These are phyloP conservation scores for Aquatica leii DNA, from an alignment of 2,888 invertebrate species.

Conservation along the genomic window DNA sequence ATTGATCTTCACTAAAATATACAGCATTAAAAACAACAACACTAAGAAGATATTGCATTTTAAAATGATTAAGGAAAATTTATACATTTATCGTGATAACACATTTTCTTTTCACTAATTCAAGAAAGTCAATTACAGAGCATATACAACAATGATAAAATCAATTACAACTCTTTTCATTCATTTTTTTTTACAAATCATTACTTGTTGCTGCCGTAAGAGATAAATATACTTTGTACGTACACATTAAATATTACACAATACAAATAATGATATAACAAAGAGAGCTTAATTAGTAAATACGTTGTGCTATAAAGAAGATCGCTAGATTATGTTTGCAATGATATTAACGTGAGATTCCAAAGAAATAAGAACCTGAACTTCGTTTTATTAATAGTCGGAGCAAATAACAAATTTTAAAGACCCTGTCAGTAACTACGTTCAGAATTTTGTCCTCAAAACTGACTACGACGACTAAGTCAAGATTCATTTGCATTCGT, in stretches of 20 bases:
- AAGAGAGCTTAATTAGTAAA: slow-evolving; percentile 19
- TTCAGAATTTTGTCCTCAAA: too few relatives aligned
- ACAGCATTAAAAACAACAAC: slow-evolving; percentile 44
- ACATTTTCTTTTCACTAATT: neutral
- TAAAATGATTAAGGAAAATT: slow-evolving; percentile 34
- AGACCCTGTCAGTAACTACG: too few relatives aligned
- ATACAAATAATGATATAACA: slow-evolving; percentile 26
- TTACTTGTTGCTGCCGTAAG: slow-evolving; percentile 1
- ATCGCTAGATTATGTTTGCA: slow-evolving; percentile 19
- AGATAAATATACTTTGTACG: slow-evolving; percentile 21
- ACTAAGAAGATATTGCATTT: slow-evolving; percentile 42
- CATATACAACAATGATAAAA: slow-evolving; percentile 4
- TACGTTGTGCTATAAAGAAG: slow-evolving; percentile 11
- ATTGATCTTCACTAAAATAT: slow-evolving; percentile 35
- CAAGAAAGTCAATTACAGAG: neutral
- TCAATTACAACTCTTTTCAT: too few relatives aligned
- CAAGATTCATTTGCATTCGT: too few relatives aligned
- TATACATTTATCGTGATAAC: slow-evolving; percentile 18
- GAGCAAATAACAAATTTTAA: too few relatives aligned
- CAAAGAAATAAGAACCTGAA: too few relatives aligned
- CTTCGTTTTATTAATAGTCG: too few relatives aligned
- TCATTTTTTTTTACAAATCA: neutral
- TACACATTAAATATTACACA: slow-evolving; percentile 23
- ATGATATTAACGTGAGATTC: too few relatives aligned
- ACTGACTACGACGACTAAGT: too few relatives aligned